These are phyloP conservation scores for Dicranocentrus wangi DNA, from an alignment of 2,888 invertebrate species.

Conservation along the genomic window DNA sequence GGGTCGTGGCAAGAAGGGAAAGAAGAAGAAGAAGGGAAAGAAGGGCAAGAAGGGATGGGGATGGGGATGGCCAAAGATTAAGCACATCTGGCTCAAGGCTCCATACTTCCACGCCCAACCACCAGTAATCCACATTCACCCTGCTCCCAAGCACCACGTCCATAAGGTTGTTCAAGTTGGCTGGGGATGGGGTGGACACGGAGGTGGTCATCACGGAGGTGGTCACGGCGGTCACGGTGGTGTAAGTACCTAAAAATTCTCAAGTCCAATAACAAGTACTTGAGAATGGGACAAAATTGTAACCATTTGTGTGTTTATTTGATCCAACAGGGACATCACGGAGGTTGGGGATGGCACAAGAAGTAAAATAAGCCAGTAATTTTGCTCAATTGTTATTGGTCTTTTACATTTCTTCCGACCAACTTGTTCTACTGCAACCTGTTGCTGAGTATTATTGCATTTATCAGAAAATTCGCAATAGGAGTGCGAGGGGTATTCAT, in stretches of 20 bases:
- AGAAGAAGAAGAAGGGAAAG: constrained; percentile 44
- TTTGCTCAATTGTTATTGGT: constrained; percentile 15
- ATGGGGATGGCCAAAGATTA: constrained; percentile 57
- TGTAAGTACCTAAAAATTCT: background rate
- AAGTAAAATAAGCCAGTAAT: constrained; percentile 14
- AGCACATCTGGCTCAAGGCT: constrained; percentile 61
- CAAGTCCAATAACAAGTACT: background rate
- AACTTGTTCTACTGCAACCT: background rate
- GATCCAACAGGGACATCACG: background rate
- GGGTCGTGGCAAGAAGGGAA: constrained; percentile 35
- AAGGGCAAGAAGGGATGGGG: constrained; percentile 41
- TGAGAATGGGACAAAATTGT: no score
- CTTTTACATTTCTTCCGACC: constrained; percentile 19
- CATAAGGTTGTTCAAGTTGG: constrained; percentile 51
- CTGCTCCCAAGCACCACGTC: constrained; percentile 48
- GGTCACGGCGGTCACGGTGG: constrained; percentile 52
- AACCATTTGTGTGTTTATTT: background rate
- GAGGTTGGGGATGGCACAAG: constrained; percentile 26
- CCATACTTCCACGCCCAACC: constrained; percentile 53
- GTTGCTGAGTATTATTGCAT: constrained; percentile 34
- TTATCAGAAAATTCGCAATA: constrained; percentile 3
- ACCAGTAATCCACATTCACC: constrained; percentile 58
- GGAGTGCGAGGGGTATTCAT: constrained; percentile 24
- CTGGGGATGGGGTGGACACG: constrained; percentile 58
- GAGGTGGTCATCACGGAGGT: constrained; percentile 54